Evolutionary conservation across 2,888 invertebrate genomes (phyloP).

Genomic region (Junonia oenone): DNA sequence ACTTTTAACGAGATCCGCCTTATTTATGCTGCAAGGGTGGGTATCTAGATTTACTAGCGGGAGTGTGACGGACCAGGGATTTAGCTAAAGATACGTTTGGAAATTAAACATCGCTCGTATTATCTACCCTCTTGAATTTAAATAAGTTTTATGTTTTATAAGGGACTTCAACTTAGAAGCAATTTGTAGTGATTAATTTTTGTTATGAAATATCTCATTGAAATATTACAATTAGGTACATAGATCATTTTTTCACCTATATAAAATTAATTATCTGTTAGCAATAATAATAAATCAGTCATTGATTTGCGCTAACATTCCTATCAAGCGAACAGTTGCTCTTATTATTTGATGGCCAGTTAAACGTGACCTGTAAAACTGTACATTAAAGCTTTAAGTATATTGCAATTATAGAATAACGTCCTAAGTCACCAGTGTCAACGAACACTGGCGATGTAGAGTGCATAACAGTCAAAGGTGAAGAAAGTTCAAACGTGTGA

Average conservation of each 20-base stretch:
- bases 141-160: too few species aligned
- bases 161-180: too few species aligned
- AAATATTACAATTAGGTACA: too few species aligned
- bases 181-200: too few species aligned
- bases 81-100: conserved; percentile 51
- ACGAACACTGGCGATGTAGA: neutral
- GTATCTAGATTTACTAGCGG: conserved; percentile 64
- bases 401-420: conserved; percentile 6
- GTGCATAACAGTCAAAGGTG: conserved; percentile 52
- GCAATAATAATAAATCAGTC: neutral
- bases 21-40: conserved; percentile 70
- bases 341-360: neutral
- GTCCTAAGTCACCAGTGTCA: neutral
- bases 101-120: conserved; percentile 60
- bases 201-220: conserved; percentile 2
- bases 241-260: neutral
- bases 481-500: conserved; percentile 48
- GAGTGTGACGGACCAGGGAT: conserved; percentile 72
- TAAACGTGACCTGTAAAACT: neutral
- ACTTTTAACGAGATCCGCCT: conserved; percentile 77
- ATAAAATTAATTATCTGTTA: neutral
- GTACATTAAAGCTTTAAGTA: neutral
- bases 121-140: conserved; percentile 19
- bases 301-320: neutral
- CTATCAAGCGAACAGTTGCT: neutral